Evolutionary conservation across 2,797 vertebrate genomes (phyloP).

Genomic region (Anguilla anguilla): DNA sequence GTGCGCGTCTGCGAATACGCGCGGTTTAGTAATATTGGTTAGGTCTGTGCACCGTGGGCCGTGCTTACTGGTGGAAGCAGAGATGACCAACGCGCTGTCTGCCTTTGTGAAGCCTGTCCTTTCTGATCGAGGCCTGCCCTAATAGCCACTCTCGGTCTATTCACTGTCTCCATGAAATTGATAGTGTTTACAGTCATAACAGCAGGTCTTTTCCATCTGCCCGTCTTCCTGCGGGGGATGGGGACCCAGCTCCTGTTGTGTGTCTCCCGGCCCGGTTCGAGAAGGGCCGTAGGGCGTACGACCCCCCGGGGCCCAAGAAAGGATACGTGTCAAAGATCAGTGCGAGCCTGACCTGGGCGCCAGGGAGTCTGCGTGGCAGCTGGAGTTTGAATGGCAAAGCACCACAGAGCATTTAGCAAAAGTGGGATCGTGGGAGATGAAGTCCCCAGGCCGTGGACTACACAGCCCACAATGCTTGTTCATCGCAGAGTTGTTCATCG

Average conservation of each 20-base stretch:
- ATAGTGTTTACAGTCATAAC: conserved; percentile 64
- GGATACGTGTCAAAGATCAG: neutral
- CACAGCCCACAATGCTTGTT: too few relatives aligned
- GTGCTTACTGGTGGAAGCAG: neutral
- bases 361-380: neutral
- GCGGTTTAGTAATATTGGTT: neutral
- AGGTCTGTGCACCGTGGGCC: neutral
- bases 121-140: neutral
- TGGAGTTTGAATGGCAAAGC: neutral
- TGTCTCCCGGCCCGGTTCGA: conserved; percentile 7
- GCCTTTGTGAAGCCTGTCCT: neutral
- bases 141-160: neutral
- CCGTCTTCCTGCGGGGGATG: conserved; percentile 34
- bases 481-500: too few relatives aligned
- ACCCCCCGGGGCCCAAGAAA: neutral
- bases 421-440: too few relatives aligned
- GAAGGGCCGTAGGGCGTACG: neutral
- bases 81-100: neutral
- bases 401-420: too few relatives aligned
- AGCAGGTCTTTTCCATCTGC: conserved; percentile 37
- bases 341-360: neutral
- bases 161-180: conserved; percentile 47
- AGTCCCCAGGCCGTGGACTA: too few relatives aligned
- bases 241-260: conserved; percentile 24
- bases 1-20: neutral